A percentile compares a stretch with the other conserved stretches of the same genome.
Evolutionary conservation across 2,888 invertebrate species (phyloP).

Genomic region (Eristalis tenax): DNA sequence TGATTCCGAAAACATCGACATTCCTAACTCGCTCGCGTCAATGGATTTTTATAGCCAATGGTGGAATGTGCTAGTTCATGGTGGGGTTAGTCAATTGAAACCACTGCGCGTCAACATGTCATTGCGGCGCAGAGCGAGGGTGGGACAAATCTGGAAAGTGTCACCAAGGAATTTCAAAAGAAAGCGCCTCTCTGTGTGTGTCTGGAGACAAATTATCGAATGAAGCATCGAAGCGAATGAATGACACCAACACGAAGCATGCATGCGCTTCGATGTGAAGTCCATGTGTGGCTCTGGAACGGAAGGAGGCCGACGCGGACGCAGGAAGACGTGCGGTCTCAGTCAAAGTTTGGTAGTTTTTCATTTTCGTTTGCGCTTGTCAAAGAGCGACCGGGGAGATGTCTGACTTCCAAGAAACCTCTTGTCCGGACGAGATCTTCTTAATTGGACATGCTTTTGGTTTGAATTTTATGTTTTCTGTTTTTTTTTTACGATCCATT

Average conservation of each 20-base stretch:
- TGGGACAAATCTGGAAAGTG: slow-evolving; percentile 53
- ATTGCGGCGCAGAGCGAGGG: not conserved
- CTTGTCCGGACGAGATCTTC: not conserved
- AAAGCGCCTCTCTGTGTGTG: slow-evolving; percentile 46
- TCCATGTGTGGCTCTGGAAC: slow-evolving; percentile 56
- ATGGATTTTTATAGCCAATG: slow-evolving; percentile 65
- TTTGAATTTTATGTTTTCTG: not conserved
- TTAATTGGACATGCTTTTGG: slow-evolving; percentile 16
- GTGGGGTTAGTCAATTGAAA: slow-evolving; percentile 69
- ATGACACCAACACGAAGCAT: slow-evolving; percentile 59
- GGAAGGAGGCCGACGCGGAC: not conserved
- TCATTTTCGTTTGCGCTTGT: not conserved
- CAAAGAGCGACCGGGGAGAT: not conserved
- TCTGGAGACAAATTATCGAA: slow-evolving; percentile 66
- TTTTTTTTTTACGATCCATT: not conserved
- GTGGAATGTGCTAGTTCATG: slow-evolving; percentile 47
- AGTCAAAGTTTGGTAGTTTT: not conserved
- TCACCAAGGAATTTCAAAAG: slow-evolving; percentile 64
- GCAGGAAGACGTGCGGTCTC: not conserved
- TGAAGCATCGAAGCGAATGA: slow-evolving; percentile 66
- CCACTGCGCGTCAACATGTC: slow-evolving; percentile 62
- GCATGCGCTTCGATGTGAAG: slow-evolving; percentile 41
- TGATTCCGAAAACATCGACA: slow-evolving; percentile 34
- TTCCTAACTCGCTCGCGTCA: slow-evolving; percentile 55
- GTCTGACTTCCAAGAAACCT: slow-evolving; percentile 13